Percentiles rank a stretch among this genome's conserved stretches.
Conservation (phyloP, 2,888 invertebrate species). For the Harpagoxenus sublaevis region DNA sequence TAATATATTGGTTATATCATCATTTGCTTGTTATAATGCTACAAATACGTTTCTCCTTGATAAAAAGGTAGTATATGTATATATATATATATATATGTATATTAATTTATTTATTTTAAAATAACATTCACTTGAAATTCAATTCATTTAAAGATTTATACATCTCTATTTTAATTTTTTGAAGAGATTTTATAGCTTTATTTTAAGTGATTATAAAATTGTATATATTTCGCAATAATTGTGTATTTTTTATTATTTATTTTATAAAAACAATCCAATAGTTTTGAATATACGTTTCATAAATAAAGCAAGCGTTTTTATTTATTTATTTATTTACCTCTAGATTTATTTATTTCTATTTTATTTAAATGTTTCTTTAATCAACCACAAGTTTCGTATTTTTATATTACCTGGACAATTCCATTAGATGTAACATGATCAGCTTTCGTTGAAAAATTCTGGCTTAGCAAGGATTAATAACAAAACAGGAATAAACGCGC, state of each 20-base stretch:
- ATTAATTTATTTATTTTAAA: background rate
- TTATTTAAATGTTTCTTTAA: background rate
- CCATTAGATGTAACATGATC: background rate
- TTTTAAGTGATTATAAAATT: background rate
- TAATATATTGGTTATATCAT: background rate
- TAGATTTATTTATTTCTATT: background rate
- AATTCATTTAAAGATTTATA: background rate
- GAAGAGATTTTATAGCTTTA: background rate
- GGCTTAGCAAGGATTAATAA: slow-evolving; percentile 7
- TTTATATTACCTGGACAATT: background rate
- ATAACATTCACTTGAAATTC: background rate
- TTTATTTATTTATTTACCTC: slow-evolving; percentile 1
- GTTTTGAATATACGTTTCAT: background rate
- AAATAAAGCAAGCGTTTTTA: background rate
- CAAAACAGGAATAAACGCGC: slow-evolving; percentile 10
- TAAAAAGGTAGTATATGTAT: too few relatives aligned
- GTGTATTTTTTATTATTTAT: background rate
- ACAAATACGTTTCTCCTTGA: background rate
- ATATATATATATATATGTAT: background rate
- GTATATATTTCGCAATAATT: background rate
- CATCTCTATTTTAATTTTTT: background rate
- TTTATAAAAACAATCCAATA: background rate
- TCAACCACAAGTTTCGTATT: background rate
- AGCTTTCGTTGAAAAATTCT: background rate
- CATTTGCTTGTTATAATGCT: background rate